Conservation (phyloP, 1,140 invertebrate species). For the Propsilocerus akamusi region DNA sequence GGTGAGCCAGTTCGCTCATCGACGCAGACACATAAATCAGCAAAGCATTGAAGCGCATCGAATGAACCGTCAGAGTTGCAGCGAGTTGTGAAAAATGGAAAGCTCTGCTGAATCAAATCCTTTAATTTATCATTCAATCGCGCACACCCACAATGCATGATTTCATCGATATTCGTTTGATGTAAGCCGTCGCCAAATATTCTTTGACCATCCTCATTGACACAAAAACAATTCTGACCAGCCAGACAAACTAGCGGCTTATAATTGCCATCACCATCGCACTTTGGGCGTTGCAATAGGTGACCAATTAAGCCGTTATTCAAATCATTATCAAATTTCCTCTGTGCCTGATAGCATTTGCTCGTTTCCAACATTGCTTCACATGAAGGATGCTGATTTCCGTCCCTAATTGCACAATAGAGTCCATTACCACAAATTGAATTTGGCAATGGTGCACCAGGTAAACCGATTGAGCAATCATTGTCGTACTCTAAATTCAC, state of each 20-base stretch:
- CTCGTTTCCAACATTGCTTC: slow-evolving; percentile 10
- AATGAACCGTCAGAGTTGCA: slow-evolving; percentile 32
- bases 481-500: slow-evolving; percentile 16
- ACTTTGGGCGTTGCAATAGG: slow-evolving; percentile 25
- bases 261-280: slow-evolving; percentile 32
- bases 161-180: slow-evolving; percentile 19
- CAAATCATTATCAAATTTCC: slow-evolving; percentile 17
- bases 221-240: slow-evolving; percentile 38
- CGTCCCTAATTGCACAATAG: slow-evolving; percentile 12
- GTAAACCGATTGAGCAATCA: slow-evolving; percentile 19
- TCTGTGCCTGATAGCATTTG: slow-evolving; percentile 16
- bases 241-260: slow-evolving; percentile 30
- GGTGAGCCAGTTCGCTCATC: slow-evolving; percentile 26
- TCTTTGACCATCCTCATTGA: slow-evolving; percentile 29
- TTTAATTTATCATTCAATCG: slow-evolving; percentile 21
- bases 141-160: slow-evolving; percentile 35
- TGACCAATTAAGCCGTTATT: slow-evolving; percentile 16
- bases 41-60: slow-evolving; percentile 32
- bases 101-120: slow-evolving; percentile 11
- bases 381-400: slow-evolving; percentile 9
- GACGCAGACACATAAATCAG: slow-evolving; percentile 31
- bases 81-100: slow-evolving; percentile 12
- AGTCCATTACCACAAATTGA: slow-evolving; percentile 25
- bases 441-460: slow-evolving; percentile 13
- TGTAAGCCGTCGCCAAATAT: slow-evolving; percentile 36